These are phyloP conservation scores for Nymphalis io DNA, from an alignment of 1,140 invertebrate genomes.

Conservation along the genomic window DNA sequence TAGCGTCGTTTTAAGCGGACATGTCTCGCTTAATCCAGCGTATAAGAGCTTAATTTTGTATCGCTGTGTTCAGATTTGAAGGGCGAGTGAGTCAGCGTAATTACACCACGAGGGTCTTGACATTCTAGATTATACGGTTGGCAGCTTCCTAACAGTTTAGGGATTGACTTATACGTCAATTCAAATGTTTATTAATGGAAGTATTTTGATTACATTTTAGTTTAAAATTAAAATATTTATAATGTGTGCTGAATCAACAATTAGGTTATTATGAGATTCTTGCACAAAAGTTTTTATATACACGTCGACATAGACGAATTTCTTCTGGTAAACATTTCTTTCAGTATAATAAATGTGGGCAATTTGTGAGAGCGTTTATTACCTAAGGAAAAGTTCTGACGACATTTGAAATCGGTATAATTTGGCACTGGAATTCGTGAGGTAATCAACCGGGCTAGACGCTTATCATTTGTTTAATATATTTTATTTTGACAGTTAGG, in stretches of 20 bases:
- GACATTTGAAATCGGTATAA: slow-evolving; percentile 44
- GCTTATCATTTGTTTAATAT: slow-evolving; percentile 23
- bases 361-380: slow-evolving; percentile 63
- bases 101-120: too few species aligned
- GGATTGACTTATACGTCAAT: too few species aligned
- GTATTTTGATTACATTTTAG: background rate
- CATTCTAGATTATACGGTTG: too few species aligned
- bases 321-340: slow-evolving; percentile 19
- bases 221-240: background rate
- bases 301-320: slow-evolving; percentile 3
- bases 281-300: slow-evolving; percentile 6
- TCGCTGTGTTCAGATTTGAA: too few species aligned
- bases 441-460: slow-evolving; percentile 14
- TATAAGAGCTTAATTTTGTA: too few species aligned
- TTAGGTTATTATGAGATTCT: background rate
- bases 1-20: too few species aligned
- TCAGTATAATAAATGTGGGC: slow-evolving; percentile 23
- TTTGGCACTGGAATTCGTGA: slow-evolving; percentile 17
- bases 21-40: too few species aligned
- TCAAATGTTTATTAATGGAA: too few species aligned
- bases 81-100: too few species aligned
- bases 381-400: slow-evolving; percentile 72
- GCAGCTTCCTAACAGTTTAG: too few species aligned
- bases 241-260: background rate
- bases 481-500: slow-evolving; percentile 17